Conservation (phyloP, 2,113 vertebrate genomes). For the Alexandromys fortis region DNA sequence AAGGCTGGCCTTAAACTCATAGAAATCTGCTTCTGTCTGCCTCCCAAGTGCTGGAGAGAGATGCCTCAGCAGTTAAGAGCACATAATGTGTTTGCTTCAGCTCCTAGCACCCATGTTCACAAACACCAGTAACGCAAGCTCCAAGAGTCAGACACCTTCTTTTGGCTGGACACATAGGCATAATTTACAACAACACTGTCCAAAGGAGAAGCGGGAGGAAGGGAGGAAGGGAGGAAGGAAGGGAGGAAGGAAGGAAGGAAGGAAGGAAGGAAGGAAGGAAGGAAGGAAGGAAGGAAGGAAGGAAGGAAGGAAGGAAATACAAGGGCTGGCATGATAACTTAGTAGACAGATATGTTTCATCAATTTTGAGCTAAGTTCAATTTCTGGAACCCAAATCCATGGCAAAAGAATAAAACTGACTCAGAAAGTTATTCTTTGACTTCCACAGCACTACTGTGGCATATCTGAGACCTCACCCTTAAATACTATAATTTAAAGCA, state of each 20-base stretch:
- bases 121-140: neutral
- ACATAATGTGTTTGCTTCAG: neutral
- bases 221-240: no score
- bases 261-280: neutral
- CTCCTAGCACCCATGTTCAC: neutral
- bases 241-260: neutral
- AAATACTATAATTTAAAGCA: neutral
- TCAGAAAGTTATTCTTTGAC: neutral
- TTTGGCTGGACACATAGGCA: neutral
- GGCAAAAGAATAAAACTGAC: neutral
- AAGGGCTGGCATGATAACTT: neutral
- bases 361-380: neutral
- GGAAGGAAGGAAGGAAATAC: no score
- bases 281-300: no score
- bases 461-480: neutral
- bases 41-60: neutral
- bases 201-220: neutral
- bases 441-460: neutral
- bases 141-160: neutral
- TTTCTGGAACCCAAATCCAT: neutral
- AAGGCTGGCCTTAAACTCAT: neutral
- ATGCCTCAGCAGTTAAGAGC: neutral
- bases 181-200: neutral
- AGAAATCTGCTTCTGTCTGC: neutral
- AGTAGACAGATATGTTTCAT: neutral